These are phyloP conservation scores for Stercorarius parasiticus DNA, from an alignment of 2,113 vertebrate genomes.

Conservation along the genomic window DNA sequence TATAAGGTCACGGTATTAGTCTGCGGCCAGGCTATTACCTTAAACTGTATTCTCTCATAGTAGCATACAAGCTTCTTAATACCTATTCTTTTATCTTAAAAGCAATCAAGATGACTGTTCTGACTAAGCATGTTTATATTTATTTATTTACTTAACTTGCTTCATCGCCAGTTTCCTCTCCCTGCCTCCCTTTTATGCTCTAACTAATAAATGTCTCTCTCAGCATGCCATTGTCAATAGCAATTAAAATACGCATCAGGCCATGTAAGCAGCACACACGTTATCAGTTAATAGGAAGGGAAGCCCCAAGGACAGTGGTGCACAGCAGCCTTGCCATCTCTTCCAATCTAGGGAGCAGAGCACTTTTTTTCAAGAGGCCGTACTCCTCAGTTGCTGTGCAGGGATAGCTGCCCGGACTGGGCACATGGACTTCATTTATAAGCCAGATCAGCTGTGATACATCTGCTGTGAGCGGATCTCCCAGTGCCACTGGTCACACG, in stretches of 20 bases:
- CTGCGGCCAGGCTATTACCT: neutral
- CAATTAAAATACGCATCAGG: neutral
- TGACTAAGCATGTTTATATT: neutral
- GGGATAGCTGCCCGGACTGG: neutral
- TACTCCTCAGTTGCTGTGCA: neutral
- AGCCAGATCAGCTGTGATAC: neutral
- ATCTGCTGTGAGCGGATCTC: neutral
- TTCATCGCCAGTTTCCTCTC: rapidly evolving
- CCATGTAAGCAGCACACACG: neutral
- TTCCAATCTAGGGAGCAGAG: neutral
- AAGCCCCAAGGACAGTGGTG: neutral
- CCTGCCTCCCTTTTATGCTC: neutral
- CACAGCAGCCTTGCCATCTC: neutral
- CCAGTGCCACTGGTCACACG: neutral
- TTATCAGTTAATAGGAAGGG: neutral
- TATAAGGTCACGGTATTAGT: neutral
- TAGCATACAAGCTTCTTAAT: neutral
- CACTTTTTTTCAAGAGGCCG: neutral
- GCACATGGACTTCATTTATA: neutral
- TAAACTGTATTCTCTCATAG: neutral
- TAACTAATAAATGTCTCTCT: neutral
- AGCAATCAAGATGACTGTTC: neutral
- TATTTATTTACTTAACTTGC: neutral
- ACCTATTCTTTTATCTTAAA: neutral
- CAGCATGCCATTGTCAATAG: conserved; percentile 1